Evolutionary conservation across 2,113 vertebrate genomes (phyloP).

Genomic region (Uria aalge): DNA sequence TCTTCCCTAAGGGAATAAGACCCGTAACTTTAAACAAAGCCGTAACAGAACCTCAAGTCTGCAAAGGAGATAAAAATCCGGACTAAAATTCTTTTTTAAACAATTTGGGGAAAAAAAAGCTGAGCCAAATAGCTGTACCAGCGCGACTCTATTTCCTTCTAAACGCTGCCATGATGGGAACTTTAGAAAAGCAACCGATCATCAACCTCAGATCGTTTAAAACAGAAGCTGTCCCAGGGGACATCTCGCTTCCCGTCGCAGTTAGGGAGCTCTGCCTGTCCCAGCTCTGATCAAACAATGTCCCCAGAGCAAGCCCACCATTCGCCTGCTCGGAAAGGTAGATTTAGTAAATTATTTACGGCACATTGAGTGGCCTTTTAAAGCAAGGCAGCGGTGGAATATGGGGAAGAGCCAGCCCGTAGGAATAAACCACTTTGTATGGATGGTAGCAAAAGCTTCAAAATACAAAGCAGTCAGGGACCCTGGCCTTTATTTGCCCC

Average conservation of each 20-base stretch:
- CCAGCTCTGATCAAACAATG: not conserved
- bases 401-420: not conserved
- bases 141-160: not conserved
- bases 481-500: not conserved
- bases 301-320: accelerated
- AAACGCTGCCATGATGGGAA: not conserved
- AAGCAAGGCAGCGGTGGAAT: not conserved
- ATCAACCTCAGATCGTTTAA: not conserved
- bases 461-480: not conserved
- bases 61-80: not conserved
- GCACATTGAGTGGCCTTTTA: accelerated
- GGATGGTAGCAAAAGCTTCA: not conserved
- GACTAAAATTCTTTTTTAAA: not conserved
- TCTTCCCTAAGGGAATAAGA: not conserved
- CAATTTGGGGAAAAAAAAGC: not conserved
- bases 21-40: not conserved
- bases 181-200: not conserved
- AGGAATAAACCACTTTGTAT: not conserved
- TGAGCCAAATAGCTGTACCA: not conserved
- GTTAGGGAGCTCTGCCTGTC: not conserved
- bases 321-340: not conserved
- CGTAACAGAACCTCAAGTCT: not conserved
- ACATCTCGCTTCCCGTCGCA: not conserved
- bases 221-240: not conserved
- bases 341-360: not conserved